These are phyloP conservation scores for Chloroclystis v-ata DNA, from an alignment of 2,888 invertebrate genomes.

Conservation along the genomic window DNA sequence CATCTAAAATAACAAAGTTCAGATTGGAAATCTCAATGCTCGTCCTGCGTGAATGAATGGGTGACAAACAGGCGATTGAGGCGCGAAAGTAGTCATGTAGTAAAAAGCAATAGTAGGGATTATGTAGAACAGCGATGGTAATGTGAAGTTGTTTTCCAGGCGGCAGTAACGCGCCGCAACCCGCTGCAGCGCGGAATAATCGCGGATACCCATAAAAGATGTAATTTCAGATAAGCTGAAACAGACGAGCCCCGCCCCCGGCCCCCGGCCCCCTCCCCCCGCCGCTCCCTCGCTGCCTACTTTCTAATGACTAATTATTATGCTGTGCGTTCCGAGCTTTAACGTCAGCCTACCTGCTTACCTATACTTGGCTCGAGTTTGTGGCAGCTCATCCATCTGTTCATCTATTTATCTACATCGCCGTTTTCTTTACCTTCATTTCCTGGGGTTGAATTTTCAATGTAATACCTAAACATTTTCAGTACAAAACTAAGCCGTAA, in stretches of 20 bases:
- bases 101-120: constrained; percentile 73
- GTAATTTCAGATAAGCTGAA: constrained; percentile 79
- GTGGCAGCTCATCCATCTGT: constrained; percentile 55
- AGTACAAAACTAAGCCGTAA: constrained; percentile 5
- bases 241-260: constrained; percentile 73
- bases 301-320: constrained; percentile 79
- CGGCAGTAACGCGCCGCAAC: constrained; percentile 72
- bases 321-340: constrained; percentile 76
- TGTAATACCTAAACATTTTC: constrained; percentile 7
- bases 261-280: constrained; percentile 46
- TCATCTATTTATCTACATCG: constrained; percentile 26
- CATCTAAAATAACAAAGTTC: constrained; percentile 11
- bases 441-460: constrained; percentile 8
- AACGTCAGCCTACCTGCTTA: constrained; percentile 65
- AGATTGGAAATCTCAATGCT: constrained; percentile 21
- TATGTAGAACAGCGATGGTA: constrained; percentile 73
- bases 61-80: constrained; percentile 47
- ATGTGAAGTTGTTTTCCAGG: constrained; percentile 69
- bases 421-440: constrained; percentile 16
- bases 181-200: constrained; percentile 77
- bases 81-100: constrained; percentile 59
- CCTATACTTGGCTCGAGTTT: constrained; percentile 41
- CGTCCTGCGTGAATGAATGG: constrained; percentile 43
- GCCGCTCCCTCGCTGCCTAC: constrained; percentile 65
- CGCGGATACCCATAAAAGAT: constrained; percentile 79